Base-by-base conservation (phyloP, 2,888 invertebrate genomes). In the Lasioglossum oenotherae region DNA sequence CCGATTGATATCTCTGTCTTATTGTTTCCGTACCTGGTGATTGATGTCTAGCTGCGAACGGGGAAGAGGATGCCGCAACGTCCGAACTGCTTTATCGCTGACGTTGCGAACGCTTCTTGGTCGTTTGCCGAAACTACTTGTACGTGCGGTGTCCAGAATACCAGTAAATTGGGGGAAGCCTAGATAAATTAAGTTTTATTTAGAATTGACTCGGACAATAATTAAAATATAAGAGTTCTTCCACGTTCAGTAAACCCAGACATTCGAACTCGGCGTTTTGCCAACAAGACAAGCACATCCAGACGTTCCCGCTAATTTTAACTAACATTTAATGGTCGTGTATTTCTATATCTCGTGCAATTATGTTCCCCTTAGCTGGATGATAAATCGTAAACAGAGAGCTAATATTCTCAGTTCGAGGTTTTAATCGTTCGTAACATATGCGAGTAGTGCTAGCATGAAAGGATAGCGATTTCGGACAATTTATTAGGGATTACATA, bases 1-100 rank as follows among this genome's bases (percentile, higher is more conserved):
- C 57, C 53, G 44, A 53, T 49, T 27, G 81, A 74, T 60, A 67
- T 35, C 64, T 44, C 53, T 76, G 53, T 75, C 41, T 57, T 75
- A 60, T 41, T 75, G 57, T 60, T 60, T 57, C 38, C 57, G 67
- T 35, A 35, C 31, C 16, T 49, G 35, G 78, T 67, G 76, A 73
- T 81, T 41, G 75, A 53, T 74, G 49, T n/a, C 23, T 19, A 1
- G 35, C 12, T n/a, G 38, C 38, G 12, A 35, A 23, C 8, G 49
- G 31, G 49, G 16, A 35, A 35, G 12, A 49, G 31, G 73, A 31
- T 19, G 35, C 35, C 35, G 1, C 35, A 35, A 19, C 67, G 67
- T 19, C 35, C 35, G 31, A 16, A 67, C 19, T 35, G 67, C 14
- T 64, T 60, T 64, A 16, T 64, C 31, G 64, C 67, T 10, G 67